Conservation (phyloP, 2,113 vertebrate species). For the Pluvianellus socialis region DNA sequence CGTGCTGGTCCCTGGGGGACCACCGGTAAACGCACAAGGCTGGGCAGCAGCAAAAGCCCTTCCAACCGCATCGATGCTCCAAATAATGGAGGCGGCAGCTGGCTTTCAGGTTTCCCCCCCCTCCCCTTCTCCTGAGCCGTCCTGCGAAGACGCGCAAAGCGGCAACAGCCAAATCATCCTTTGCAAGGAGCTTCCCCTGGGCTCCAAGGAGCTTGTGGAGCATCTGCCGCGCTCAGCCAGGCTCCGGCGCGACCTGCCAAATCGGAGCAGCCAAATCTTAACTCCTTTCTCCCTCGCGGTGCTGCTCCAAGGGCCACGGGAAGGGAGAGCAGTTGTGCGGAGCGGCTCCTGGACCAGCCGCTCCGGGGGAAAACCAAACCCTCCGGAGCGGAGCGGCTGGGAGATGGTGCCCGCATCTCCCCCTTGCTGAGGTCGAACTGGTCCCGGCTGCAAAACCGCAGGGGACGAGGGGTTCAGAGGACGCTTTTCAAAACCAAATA, state of each 20-base stretch:
- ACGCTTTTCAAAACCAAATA: background rate
- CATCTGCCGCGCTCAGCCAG: background rate
- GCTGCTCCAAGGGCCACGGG: background rate
- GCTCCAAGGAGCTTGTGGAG: background rate
- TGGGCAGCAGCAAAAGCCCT: background rate
- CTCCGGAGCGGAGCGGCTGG: rapidly evolving
- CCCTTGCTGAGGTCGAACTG: background rate
- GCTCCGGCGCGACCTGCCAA: background rate
- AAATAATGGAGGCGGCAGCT: background rate
- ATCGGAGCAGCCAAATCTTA: background rate
- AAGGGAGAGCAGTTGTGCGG: background rate
- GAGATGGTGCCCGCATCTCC: background rate
- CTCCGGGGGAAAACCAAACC: background rate
- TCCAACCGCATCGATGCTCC: background rate
- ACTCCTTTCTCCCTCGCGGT: background rate
- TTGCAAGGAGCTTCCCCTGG: background rate
- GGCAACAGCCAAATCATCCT: background rate
- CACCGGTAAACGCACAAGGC: background rate
- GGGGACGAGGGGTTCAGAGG: too few species aligned
- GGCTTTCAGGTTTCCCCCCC: background rate
- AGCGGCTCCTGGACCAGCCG: background rate
- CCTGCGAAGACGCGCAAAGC: background rate
- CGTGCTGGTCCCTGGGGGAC: background rate
- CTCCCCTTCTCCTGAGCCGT: background rate
- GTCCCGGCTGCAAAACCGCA: background rate